These are phyloP conservation scores for Hoplostethus mediterraneus DNA, from an alignment of 2,797 vertebrate genomes.

Conservation along the genomic window DNA sequence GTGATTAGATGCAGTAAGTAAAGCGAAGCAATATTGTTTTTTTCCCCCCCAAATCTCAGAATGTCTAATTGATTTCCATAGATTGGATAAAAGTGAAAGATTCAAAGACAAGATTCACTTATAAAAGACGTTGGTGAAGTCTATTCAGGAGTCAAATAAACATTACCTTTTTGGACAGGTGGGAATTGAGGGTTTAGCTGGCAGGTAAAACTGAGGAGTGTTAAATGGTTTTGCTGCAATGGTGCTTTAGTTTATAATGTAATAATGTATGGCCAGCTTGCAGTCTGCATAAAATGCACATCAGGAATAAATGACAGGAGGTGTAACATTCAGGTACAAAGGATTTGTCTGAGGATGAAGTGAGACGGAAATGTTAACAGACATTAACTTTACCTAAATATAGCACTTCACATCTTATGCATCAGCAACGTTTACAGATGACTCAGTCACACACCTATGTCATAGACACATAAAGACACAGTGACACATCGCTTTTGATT, in stretches of 20 bases:
- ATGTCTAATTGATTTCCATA: too few species aligned
- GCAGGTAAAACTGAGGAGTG: too few species aligned
- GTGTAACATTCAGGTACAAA: background rate
- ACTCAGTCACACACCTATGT: slow-evolving; percentile 41
- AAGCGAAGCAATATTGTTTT: background rate
- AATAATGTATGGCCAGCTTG: too few species aligned
- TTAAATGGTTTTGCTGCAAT: too few species aligned
- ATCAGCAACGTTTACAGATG: slow-evolving; percentile 56
- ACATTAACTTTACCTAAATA: slow-evolving; percentile 54
- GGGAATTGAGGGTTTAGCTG: too few species aligned
- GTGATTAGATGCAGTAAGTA: slow-evolving; percentile 31
- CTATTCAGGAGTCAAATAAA: too few species aligned
- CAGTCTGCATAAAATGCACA: background rate
- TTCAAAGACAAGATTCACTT: background rate
- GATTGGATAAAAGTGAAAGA: too few species aligned
- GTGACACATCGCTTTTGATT: slow-evolving; percentile 6
- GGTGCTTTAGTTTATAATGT: background rate
- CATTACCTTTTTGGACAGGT: too few species aligned
- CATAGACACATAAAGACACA: slow-evolving; percentile 7
- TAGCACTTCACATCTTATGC: slow-evolving; percentile 61
- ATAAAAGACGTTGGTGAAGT: background rate
- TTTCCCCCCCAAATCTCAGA: too few species aligned
- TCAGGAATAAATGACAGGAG: slow-evolving; percentile 1
- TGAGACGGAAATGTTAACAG: slow-evolving; percentile 14
- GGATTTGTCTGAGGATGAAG: slow-evolving; percentile 13